Conservation (phyloP, 2,888 invertebrate species). For the Harpalus rufipes region DNA sequence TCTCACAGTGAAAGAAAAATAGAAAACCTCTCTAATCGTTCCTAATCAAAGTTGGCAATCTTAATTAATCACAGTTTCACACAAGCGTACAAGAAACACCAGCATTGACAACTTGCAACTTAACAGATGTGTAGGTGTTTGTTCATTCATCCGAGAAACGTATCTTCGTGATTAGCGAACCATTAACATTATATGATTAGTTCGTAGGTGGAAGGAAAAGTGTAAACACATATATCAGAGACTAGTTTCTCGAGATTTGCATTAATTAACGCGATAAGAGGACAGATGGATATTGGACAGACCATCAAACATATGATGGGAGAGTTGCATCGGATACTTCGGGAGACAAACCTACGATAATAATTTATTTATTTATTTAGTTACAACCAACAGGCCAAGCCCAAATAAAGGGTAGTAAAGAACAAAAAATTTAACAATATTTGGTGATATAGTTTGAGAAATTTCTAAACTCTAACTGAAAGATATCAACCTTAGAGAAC, state of each 20-base stretch:
- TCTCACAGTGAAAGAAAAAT: background rate
- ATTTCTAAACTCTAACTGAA: too few species aligned
- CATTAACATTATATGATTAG: background rate
- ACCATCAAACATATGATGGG: background rate
- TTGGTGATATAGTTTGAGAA: too few species aligned
- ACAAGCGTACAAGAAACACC: background rate
- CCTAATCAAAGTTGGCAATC: conserved; percentile 39
- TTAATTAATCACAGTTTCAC: conserved; percentile 41
- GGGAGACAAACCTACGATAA: too few species aligned
- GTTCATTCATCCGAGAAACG: background rate
- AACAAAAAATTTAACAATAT: too few species aligned
- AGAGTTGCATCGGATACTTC: background rate
- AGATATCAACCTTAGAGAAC: too few species aligned
- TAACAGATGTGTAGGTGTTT: background rate
- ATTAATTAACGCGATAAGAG: background rate
- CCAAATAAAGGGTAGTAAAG: too few species aligned
- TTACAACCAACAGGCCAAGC: too few species aligned
- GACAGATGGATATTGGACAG: background rate
- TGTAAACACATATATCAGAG: background rate
- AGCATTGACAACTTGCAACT: conserved; percentile 6
- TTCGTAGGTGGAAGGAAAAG: background rate
- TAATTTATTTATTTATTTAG: too few species aligned
- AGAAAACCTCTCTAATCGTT: conserved; percentile 23
- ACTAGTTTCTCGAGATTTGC: background rate
- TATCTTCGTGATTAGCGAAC: background rate